Evolutionary conservation across 2,888 invertebrate genomes (phyloP), one percentile per base, ranked within the genome.

Genomic region (Tribolium freemani): DNA sequence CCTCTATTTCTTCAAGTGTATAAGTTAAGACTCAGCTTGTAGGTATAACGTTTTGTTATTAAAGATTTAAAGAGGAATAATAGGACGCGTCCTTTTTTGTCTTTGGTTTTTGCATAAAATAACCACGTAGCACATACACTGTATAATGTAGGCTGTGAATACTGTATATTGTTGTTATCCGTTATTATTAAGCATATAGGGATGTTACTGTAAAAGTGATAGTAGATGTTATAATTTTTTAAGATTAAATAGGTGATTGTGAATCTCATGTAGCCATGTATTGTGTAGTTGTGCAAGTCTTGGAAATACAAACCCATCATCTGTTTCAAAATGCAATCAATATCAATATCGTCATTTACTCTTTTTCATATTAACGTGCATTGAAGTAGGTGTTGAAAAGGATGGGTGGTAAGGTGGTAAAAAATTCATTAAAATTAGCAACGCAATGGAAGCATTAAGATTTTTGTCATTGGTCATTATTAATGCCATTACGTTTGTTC

Each of bases 141-240:
- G 26, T 26, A 26, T 50, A 50, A 16, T 53, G 69, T 69, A 69
- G 69, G 69, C 69, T 69, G 69, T 69, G 69, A 69, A 58, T 26
- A 60, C 60, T 44, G 20, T 51, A 50, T 60, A 67, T 38, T 56
- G 67, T 69, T 69, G 46, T 60, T 69, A 53, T 16, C 30, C 51
- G 56, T 54, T 68, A 57, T 8, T 11, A 57, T 1, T 56, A 46
- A 38, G 6, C 26, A 38, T 5, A 9, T 50, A 64, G 13, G n/a
- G 16, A 46, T 48, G 57, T 48, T 46, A 64, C 53, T 20, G 10
- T 67, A 31, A 1, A 60, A 66, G 21, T 11, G 45, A 20, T n/a
- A 10, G 44, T 58, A 58, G 21, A n/a, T 9, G 20, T 9, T 44
- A 45, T 58, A 45, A 45, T 58, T 45, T 56, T 54, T 8, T 13